Base-by-base conservation (phyloP, 1,140 invertebrate genomes). In the Nasonia giraulti region DNA sequence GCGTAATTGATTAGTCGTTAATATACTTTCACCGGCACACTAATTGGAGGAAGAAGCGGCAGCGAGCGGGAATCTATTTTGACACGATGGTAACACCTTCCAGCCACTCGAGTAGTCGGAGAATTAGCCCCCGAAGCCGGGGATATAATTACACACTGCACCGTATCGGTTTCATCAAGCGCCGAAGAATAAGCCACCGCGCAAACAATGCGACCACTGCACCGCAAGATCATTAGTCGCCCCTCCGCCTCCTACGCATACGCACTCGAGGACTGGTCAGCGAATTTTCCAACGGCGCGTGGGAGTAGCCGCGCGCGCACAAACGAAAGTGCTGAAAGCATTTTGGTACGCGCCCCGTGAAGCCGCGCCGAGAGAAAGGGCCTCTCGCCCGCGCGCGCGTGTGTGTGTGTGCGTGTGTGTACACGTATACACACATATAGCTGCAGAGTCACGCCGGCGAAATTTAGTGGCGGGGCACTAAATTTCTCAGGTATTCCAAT, bases 401-500 rank as follows among this genome's bases (percentile, higher is more conserved):
- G 27, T 20, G 20, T n/a, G 55, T n/a, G 55, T 62, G 55, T 20
- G 17, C 7, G 20, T 7, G n/a, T n/a, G n/a, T n/a, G n/a, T n/a
- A n/a, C n/a, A 5, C n/a, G 55, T 62, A 7, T 62, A 8, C n/a
- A n/a, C 79, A 88, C 85, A 89, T 83, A 86, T 86, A 88, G 85
- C 87, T 90, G 90, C 90, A 90, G 87, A 91, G 89, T 91, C 90
- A 90, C 88, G 90, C 87, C 86, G 86, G 89, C 89, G 88, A 91
- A 91, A 91, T 91, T 92, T 91, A 91, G 89, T 91, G 88, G 82
- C 89, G 77, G 85, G 88, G 85, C 90, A 91, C 91, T 92, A 92
- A 92, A 92, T 92, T 92, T 91, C 90, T 92, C 89, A 92, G 91
- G 90, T 93, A 93, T 93, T 92, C 91, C 90, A 92, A 92, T 93